phyloP scores from a whole-genome alignment of 2,797 vertebrate species.

The Phoxinus dragarum region DNA sequence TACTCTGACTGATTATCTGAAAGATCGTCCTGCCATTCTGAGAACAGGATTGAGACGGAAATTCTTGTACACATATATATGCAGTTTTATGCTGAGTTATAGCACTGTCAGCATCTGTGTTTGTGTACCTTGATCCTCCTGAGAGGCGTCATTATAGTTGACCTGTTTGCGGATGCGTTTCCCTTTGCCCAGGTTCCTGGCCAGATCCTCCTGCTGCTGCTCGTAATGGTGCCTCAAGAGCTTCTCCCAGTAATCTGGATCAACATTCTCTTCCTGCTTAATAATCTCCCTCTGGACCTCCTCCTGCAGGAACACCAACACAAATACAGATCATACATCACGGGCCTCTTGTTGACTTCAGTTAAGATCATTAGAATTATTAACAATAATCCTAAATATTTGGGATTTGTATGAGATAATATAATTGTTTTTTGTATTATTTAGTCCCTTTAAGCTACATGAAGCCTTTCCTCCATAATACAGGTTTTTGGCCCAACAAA shows the following conservation, averaged over 20 bases:
- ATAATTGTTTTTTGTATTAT: neutral
- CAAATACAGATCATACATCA: constrained; percentile 30
- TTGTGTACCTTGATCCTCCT: constrained; percentile 95
- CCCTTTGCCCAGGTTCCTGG: constrained; percentile 95
- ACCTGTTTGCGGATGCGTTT: constrained; percentile 98
- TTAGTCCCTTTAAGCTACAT: neutral
- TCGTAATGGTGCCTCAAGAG: constrained; percentile 96
- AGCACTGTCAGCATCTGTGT: constrained; percentile 21
- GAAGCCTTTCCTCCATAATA: neutral
- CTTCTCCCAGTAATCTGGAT: constrained; percentile 99
- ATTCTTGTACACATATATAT: constrained; percentile 60
- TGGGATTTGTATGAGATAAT: constrained; percentile 4
- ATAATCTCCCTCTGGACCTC: constrained; percentile 98
- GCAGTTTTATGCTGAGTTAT: constrained; percentile 11
- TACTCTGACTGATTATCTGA: constrained; percentile 99
- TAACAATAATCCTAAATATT: neutral
- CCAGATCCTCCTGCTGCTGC: constrained; percentile 98
- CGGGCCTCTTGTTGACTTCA: too few relatives aligned
- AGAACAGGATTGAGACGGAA: constrained; percentile 78
- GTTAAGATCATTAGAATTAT: neutral
- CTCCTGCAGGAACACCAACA: constrained; percentile 79
- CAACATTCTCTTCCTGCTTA: constrained; percentile 99
- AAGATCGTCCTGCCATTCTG: constrained; percentile 98
- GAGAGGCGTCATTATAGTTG: constrained; percentile 98
- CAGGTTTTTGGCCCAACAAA: neutral